Evolutionary conservation across 1,140 invertebrate species (phyloP), one percentile per base, ranked within the genome.

Genomic region (Zeugodacus cucurbitae): DNA sequence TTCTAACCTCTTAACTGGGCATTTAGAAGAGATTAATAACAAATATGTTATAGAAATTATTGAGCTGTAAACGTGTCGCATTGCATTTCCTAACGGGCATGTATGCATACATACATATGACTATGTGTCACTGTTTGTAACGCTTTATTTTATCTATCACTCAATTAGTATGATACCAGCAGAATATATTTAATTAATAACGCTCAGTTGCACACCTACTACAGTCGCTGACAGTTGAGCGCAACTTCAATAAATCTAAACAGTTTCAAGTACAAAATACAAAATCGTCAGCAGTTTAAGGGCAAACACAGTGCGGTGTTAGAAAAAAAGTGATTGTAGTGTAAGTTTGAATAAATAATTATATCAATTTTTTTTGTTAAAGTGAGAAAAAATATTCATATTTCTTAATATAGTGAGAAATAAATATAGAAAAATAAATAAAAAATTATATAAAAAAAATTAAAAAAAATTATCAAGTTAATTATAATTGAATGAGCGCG

Each of bases 201-300:
- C n/a, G n/a, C 34, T 82, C 74, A 82, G 74, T 82, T 82, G 74
- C 41, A 54, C 2, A 34, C 74, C 44, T 82, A 82, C 7, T n/a
- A 82, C 74, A 48, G 74, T 34, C 74, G 74, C 32, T 82, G 26
- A n/a, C 74, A 82, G 74, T 82, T 82, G 67, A 20, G 17, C 32
- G 20, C 41, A 82, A 48, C n/a, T 48, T 70, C 26, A 70, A 34
- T 32, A 32, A 29, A 5, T 3, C 17, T 29, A 17, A 17, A 32
- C 26, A 20, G 22, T 32, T 70, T 70, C 26, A 70, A 70, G n/a
- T 62, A 62, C 58, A 26, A 78, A 41, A 37, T 62, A 62, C 58
- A 26, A 78, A 41, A 37, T 8, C 8, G 17, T 7, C 44, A 22
- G 4, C 37, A 78, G 32, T 78, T 78, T 22, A 78, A 82, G 41